These are phyloP conservation scores for Trochalopteron elliotii DNA, from an alignment of 2,113 vertebrate species.

Conservation along the genomic window DNA sequence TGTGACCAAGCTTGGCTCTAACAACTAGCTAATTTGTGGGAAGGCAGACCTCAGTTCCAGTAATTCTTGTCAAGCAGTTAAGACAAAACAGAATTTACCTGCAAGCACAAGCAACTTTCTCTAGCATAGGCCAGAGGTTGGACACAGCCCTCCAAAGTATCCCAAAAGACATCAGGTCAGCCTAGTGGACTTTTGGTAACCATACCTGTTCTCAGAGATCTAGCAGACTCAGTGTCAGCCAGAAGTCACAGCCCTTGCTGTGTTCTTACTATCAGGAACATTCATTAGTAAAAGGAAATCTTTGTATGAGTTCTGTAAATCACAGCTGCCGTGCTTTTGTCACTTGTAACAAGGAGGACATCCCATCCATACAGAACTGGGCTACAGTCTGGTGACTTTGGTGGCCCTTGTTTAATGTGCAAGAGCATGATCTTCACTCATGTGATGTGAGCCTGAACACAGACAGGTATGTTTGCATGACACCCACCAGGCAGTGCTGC, in stretches of 20 bases:
- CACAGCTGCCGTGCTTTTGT: neutral
- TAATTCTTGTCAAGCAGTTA: neutral
- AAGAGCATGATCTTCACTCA: fast-evolving
- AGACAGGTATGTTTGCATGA: neutral
- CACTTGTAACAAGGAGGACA: neutral
- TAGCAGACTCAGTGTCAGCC: neutral
- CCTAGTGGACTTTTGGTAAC: neutral
- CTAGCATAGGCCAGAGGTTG: neutral
- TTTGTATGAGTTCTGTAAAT: neutral
- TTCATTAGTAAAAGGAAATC: neutral
- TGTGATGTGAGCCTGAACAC: neutral
- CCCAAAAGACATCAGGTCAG: neutral
- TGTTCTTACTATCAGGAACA: neutral
- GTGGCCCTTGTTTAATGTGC: neutral
- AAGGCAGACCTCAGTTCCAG: neutral
- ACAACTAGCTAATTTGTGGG: neutral
- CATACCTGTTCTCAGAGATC: neutral
- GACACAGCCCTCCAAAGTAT: neutral
- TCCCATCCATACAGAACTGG: fast-evolving
- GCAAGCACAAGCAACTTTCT: neutral
- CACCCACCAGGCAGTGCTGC: neutral
- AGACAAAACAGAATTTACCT: neutral
- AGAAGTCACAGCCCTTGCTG: neutral
- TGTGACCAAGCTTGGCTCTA: neutral
- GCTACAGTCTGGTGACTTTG: neutral